phyloP scores from a whole-genome alignment of 1,140 invertebrate species.

The Atopsyche davidsoni region DNA sequence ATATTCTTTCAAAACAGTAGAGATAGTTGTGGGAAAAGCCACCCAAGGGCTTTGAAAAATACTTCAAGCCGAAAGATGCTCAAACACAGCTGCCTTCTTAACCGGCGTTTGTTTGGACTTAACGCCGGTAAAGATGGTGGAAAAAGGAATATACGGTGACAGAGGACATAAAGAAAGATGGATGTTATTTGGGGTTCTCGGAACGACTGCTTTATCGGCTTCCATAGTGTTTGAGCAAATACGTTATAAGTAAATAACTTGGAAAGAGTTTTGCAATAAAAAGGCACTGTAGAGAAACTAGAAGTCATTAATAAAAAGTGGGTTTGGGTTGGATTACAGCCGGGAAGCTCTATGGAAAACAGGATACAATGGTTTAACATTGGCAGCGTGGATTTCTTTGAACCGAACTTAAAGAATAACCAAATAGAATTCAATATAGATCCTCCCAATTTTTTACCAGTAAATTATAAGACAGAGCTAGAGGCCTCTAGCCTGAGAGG shows the following conservation, averaged over 20 bases:
- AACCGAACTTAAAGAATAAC: conserved; percentile 93
- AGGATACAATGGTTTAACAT: conserved; percentile 94
- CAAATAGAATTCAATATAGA: conserved; percentile 93
- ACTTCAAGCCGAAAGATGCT: conserved; percentile 58
- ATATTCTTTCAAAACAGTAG: conserved; percentile 22
- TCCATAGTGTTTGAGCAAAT: conserved; percentile 65
- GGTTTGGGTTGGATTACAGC: conserved; percentile 79
- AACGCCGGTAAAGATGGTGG: conserved; percentile 22
- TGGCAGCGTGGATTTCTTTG: conserved; percentile 97
- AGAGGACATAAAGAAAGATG: conserved; percentile 63
- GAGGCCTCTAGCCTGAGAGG: conserved; percentile 69
- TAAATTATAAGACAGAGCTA: conserved; percentile 94
- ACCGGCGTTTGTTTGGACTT: conserved; percentile 51
- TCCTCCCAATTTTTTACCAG: conserved; percentile 85
- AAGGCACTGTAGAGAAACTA: conserved; percentile 87
- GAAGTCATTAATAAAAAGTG: conserved; percentile 99
- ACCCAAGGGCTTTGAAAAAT: conserved; percentile 91
- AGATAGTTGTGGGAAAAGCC: conserved; percentile 60
- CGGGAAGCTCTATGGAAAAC: conserved; percentile 36
- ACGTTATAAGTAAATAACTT: conserved; percentile 89
- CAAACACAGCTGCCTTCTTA: conserved; percentile 37
- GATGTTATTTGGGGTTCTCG: conserved; percentile 61
- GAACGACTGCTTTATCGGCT: conserved; percentile 56
- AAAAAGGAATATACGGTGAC: conserved; percentile 36
- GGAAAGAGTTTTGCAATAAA: conserved; percentile 94